A percentile compares a stretch with the other conserved stretches of the same genome.
Evolutionary conservation across 2,888 invertebrate genomes (phyloP).

Genomic region (Augochlorella aurata): DNA sequence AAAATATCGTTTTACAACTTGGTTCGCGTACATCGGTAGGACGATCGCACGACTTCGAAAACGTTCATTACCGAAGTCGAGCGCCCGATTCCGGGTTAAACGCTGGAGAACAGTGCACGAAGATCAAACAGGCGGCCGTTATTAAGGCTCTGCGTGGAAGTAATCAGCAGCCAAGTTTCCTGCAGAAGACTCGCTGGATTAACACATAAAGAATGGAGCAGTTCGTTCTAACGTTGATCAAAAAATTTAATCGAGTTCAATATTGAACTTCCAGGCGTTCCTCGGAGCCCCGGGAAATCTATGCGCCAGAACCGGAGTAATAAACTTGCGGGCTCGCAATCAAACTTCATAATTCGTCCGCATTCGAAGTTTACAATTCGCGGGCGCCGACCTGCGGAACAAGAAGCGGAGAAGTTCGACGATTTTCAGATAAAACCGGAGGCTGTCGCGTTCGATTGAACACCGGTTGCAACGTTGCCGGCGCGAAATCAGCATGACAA

Average conservation of each 20-base stretch:
- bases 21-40: too few species aligned
- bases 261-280: background rate
- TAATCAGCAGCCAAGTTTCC: slow-evolving; percentile 5
- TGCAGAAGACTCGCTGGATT: slow-evolving; percentile 1
- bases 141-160: background rate
- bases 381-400: background rate
- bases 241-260: slow-evolving; percentile 1
- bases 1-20: too few species aligned
- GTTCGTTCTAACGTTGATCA: background rate
- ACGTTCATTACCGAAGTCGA: background rate
- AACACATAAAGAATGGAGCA: slow-evolving; percentile 2
- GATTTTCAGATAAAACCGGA: slow-evolving; percentile 1
- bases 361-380: background rate
- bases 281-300: background rate
- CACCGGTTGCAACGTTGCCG: slow-evolving; percentile 69
- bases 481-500: slow-evolving; percentile 79
- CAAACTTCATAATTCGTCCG: background rate
- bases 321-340: background rate
- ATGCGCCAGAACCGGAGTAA: background rate
- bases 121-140: slow-evolving; percentile 5
- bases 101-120: background rate
- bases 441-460: slow-evolving; percentile 58
- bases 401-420: slow-evolving; percentile 6
- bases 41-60: background rate
- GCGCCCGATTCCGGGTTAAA: background rate